These are phyloP conservation scores for Promerops cafer DNA, from an alignment of 2,113 vertebrate species.

Conservation along the genomic window DNA sequence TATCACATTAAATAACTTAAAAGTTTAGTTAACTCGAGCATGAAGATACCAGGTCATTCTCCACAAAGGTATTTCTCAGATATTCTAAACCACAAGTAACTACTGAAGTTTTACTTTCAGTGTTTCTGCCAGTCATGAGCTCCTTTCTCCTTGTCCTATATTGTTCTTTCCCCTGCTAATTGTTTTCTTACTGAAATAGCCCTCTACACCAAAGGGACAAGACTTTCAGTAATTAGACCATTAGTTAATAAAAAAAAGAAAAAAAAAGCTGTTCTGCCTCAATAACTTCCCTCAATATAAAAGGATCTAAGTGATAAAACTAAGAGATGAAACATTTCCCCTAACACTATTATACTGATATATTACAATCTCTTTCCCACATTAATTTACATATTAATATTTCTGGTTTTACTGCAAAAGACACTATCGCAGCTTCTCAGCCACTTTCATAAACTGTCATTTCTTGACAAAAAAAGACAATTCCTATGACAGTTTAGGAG, in stretches of 20 bases:
- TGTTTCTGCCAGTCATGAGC: neutral
- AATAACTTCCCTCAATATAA: neutral
- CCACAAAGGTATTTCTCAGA: neutral
- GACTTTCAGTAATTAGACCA: constrained; percentile 44
- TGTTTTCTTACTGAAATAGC: constrained; percentile 56
- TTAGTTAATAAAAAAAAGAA: neutral
- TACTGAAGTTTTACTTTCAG: neutral
- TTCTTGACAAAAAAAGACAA: neutral
- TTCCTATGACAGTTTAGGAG: neutral
- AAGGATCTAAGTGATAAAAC: neutral
- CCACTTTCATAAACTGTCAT: neutral
- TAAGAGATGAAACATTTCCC: neutral
- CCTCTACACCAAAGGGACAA: constrained; percentile 25
- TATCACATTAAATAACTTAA: neutral
- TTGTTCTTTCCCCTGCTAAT: constrained; percentile 39
- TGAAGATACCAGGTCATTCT: neutral
- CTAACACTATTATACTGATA: neutral
- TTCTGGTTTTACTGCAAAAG: neutral
- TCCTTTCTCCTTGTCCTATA: constrained; percentile 63
- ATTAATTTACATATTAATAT: neutral
- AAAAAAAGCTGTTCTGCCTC: neutral
- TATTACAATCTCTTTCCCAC: neutral
- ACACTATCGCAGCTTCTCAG: neutral
- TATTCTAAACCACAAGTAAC: neutral
- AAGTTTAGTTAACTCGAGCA: neutral